Percentiles rank a stretch among this genome's conserved stretches.
These are phyloP conservation scores for Chrosomus eos DNA, from an alignment of 2,797 vertebrate genomes.

Conservation along the genomic window DNA sequence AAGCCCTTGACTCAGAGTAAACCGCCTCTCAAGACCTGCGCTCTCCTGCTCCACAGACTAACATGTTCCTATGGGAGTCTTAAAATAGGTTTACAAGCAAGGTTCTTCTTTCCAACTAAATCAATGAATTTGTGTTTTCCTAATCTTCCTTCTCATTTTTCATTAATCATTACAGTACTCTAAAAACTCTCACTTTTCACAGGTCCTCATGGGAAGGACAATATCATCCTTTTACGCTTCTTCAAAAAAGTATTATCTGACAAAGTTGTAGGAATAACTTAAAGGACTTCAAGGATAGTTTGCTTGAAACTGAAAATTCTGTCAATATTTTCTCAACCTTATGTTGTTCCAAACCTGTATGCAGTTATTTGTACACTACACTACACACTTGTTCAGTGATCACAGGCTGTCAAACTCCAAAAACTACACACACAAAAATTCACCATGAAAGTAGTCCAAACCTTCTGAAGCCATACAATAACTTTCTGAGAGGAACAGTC, in stretches of 20 bases:
- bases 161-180: background rate
- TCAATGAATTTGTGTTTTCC: slow-evolving; percentile 9
- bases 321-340: background rate
- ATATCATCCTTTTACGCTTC: background rate
- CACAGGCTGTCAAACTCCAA: background rate
- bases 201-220: background rate
- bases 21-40: background rate
- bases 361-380: no score
- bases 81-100: slow-evolving; percentile 40
- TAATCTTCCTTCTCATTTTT: background rate
- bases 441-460: background rate
- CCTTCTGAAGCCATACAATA: background rate
- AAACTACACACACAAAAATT: background rate
- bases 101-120: slow-evolving; percentile 29
- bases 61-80: slow-evolving; percentile 28
- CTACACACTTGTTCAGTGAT: background rate
- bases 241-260: no score
- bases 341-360: background rate
- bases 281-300: no score
- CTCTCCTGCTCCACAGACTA: slow-evolving; percentile 20
- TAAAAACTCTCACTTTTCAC: background rate
- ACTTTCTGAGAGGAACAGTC: background rate
- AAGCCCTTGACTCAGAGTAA: slow-evolving; percentile 1
- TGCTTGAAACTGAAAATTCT: background rate
- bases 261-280: no score